Base-by-base conservation (phyloP, 2,797 vertebrate species). In the Pagetopsis macropterus region DNA sequence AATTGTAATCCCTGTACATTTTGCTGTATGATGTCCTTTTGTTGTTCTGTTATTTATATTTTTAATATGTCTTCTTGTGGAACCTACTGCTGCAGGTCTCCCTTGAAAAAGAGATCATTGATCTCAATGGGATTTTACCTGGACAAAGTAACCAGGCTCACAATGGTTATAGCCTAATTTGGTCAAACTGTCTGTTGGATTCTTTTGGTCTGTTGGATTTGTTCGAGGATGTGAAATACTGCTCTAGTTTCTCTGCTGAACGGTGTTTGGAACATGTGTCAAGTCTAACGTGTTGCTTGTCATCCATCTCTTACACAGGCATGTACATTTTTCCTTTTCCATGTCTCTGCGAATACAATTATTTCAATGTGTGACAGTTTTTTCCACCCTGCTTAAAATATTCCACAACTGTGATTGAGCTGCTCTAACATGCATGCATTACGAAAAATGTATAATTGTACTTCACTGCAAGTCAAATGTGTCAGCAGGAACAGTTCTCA, bases 241-340 rank as follows among this genome's bases (percentile, higher is more conserved):
- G 45, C 51, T 72, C 9, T 16, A 56, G 3, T 54, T 73, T 66
- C 44, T 76, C 67, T 66, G 44, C 75, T 69, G 23, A 63, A 43
- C 12, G 44, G 40, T 84, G 70, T 86, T 86, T 84, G 78, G 37
- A 73, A 86, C 84, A 86, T n/a, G 31, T 76, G 80, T 78, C 75
- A 63, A 27, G 56, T 52, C 9, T 0, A 23, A 70, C 55, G 33
- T 61, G 72, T 68, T 55, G 17, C 64, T 63, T 12, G 1, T 57
- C 58, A 51, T 48, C 13, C 9, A 43, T 54, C 40, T 65, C 62
- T 57, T 13, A 41, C 4, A n/a, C 37, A 65, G 44, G 49, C 14
- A 33, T 49, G 40, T 1, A 43, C 41, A 40, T 31, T 66, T 57
- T 57, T 48, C 46, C 15, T 60, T 73, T 33, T 75, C 40, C 33